Conservation (phyloP, 2,888 invertebrate species). For the Allacma fusca region DNA sequence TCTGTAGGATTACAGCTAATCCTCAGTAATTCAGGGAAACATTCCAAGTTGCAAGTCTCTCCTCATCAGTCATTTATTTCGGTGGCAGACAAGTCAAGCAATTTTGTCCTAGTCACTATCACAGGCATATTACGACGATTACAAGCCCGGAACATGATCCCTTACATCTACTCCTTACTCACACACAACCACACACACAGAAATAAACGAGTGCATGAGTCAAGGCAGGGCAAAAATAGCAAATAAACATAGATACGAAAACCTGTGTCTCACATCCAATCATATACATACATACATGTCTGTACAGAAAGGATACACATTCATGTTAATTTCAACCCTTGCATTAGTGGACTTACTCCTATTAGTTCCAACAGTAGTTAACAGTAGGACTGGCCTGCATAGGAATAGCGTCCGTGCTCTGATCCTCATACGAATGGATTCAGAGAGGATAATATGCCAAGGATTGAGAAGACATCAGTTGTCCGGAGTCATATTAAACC, state of each 20-base stretch:
- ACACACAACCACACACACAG: not conserved
- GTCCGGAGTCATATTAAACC: constrained; percentile 16
- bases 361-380: no score
- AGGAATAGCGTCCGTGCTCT: not conserved
- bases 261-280: not conserved
- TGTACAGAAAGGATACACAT: no score
- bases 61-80: constrained; percentile 46
- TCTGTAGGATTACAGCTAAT: constrained; percentile 38
- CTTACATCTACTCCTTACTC: no score
- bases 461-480: constrained; percentile 26
- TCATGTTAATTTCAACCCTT: no score
- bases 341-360: no score
- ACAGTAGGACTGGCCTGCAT: no score
- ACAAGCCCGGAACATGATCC: no score
- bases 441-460: no score
- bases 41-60: constrained; percentile 35
- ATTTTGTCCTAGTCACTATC: no score
- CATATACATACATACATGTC: no score
- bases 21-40: constrained; percentile 38
- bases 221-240: constrained; percentile 10
- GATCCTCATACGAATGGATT: constrained; percentile 1
- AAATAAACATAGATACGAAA: not conserved
- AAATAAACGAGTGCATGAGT: not conserved
- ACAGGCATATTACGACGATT: not conserved
- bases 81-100: constrained; percentile 35